Conservation (phyloP, 23 tunicate genomes). For the Botrylloides violaceus region DNA sequence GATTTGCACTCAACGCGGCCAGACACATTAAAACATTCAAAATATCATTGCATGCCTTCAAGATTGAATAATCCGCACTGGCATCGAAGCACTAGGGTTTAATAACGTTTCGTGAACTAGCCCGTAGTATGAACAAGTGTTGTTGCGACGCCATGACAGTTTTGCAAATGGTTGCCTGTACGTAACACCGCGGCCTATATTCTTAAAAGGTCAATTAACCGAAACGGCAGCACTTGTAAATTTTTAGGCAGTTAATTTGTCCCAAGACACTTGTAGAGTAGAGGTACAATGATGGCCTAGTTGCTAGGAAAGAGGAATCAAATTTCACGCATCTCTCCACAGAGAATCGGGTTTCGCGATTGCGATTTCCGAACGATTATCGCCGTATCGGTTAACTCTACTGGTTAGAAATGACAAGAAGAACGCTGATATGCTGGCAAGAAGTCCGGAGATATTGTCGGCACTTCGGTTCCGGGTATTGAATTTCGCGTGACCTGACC, state of each 20-base stretch:
- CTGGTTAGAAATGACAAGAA: neutral
- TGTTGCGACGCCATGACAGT: too few species aligned
- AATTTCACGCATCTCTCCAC: neutral
- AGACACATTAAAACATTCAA: too few species aligned
- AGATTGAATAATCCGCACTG: too few species aligned
- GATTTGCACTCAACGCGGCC: too few species aligned
- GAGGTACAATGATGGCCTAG: neutral
- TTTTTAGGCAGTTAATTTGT: neutral
- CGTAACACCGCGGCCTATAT: neutral
- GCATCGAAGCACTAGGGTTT: too few species aligned
- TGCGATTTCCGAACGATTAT: constrained; percentile 3
- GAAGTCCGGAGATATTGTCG: too few species aligned
- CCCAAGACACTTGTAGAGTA: neutral
- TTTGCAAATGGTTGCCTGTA: too few species aligned
- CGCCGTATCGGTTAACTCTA: neutral
- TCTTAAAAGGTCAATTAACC: neutral
- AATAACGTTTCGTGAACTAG: too few species aligned
- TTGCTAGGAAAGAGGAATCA: neutral
- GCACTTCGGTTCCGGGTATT: neutral
- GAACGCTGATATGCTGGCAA: neutral
- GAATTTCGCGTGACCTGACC: neutral
- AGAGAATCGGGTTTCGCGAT: neutral
- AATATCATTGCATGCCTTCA: too few species aligned
- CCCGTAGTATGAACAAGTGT: too few species aligned
- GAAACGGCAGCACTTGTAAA: neutral